Evolutionary conservation across 2,113 vertebrate species (phyloP).

Genomic region (Hepsetus odoe): DNA sequence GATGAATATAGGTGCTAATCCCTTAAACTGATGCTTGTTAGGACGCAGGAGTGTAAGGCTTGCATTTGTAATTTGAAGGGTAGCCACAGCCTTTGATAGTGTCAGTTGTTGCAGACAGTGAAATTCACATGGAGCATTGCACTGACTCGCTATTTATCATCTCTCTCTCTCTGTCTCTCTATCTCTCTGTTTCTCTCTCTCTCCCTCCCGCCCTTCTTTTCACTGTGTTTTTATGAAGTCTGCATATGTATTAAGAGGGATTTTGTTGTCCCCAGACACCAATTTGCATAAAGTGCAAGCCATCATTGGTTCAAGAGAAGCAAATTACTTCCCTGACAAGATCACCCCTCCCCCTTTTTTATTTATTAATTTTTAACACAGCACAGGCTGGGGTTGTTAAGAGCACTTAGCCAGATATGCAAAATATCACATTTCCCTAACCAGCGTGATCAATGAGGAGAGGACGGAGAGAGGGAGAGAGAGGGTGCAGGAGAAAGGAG

Average conservation of each 20-base stretch:
- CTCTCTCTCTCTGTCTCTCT: constrained; percentile 45
- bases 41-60: background rate
- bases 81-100: constrained; percentile 37
- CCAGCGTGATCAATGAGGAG: constrained; percentile 86
- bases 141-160: constrained; percentile 86
- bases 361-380: constrained; percentile 80
- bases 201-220: constrained; percentile 74
- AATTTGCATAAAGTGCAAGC: constrained; percentile 99
- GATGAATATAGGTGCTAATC: constrained; percentile 8
- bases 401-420: constrained; percentile 95
- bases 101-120: constrained; percentile 71
- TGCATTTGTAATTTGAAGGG: constrained; percentile 13
- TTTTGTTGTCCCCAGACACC: constrained; percentile 98
- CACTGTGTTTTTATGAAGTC: constrained; percentile 87
- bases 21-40: constrained; percentile 14
- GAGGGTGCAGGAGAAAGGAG: constrained; percentile 52
- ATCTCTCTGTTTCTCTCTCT: constrained; percentile 59
- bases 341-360: constrained; percentile 85
- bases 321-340: constrained; percentile 98
- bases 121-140: constrained; percentile 77
- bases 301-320: constrained; percentile 99
- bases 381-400: constrained; percentile 92
- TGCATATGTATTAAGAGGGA: constrained; percentile 98
- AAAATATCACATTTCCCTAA: constrained; percentile 90
- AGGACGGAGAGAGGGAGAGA: constrained; percentile 43